Evolutionary conservation across 2,113 vertebrate genomes (phyloP), one percentile per base, ranked within the genome.

Genomic region (Hippocampus guttulatus): DNA sequence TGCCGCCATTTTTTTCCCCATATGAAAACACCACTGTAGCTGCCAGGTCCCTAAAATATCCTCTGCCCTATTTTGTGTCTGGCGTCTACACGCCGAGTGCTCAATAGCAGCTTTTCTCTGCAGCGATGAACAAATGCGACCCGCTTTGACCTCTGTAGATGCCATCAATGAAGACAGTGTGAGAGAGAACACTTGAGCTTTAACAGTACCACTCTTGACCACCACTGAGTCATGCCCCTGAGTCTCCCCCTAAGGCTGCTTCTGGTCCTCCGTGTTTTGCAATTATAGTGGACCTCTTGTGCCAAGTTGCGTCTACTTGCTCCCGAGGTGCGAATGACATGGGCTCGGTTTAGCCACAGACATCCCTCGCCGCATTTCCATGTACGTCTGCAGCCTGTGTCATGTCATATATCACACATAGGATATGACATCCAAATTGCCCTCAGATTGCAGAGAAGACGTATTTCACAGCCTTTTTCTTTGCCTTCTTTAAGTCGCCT

Each of bases 91-190:
- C 64, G 18, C 15, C 1, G n/a, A 25, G 43, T 25, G 23, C 43
- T 65, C 64, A 65, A 65, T 65, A 25, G 64, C 41, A 27, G 41
- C 64, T 65, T 65, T 65, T 65, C 64, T 65, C 43, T 49, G n/a
- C 64, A 47, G 64, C 15, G 15, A 65, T 65, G 43, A 65, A 65
- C 64, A 65, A 65, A 65, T 65, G 49, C n/a, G 41, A 65, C 64
- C 64, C 23, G 14, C 45, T 65, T 65, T 45, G 41, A 47, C 64
- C 47, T 43, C 45, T 23, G 63, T 21, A 23, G 63, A 43, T 23
- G 41, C 63, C 64, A 27, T 65, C 64, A 65, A 65, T 65, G 64
- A 47, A 65, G 64, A 65, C 64, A 65, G 41, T 65, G 64, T 65
- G 64, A 47, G 41, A 16, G 64, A 65, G 64, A 65, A 49, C 64